A percentile compares a stretch with the other conserved stretches of the same genome.
Evolutionary conservation across 2,888 invertebrate species (phyloP).

Genomic region (Geotrupes spiniger): DNA sequence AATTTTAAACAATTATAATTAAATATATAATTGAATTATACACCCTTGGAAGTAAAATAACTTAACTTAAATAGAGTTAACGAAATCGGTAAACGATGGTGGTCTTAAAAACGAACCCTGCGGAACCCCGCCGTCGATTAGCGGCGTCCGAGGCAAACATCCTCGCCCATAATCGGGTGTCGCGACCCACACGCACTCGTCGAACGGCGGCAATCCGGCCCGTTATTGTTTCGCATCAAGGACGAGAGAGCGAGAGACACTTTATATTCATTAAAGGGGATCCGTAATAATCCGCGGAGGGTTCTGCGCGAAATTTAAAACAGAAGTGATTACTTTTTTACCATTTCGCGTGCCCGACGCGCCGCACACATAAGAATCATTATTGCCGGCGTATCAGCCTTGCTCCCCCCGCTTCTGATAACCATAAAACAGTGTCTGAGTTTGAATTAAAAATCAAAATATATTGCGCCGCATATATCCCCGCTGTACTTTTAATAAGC

Average conservation of each 20-base stretch:
- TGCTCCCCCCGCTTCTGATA: conserved; percentile 32
- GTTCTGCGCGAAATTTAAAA: conserved; percentile 6
- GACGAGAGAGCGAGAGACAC: conserved; percentile 3
- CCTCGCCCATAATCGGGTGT: no score
- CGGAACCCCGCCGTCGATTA: no score
- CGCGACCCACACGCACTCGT: no score
- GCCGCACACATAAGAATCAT: conserved; percentile 43
- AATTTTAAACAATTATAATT: no score
- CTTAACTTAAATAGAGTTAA: no score
- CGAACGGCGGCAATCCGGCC: no score
- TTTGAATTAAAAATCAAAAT: conserved; percentile 37
- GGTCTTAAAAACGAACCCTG: no score
- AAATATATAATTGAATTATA: no score
- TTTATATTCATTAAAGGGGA: conserved; percentile 7
- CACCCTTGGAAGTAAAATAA: no score
- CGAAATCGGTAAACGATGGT: no score
- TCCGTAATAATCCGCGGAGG: conserved; percentile 6
- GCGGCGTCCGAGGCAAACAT: no score
- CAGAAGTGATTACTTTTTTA: conserved; percentile 38
- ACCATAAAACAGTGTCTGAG: conserved; percentile 46
- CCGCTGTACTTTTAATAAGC: conserved; percentile 41
- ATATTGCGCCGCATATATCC: conserved; percentile 49
- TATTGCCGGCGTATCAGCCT: conserved; percentile 43
- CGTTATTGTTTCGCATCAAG: not conserved
- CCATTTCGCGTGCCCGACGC: conserved; percentile 38